Percentiles rank a stretch among this genome's conserved stretches.
phyloP scores from a whole-genome alignment of 92 coral and sea anemone species.

The Epizoanthus fatuus region DNA sequence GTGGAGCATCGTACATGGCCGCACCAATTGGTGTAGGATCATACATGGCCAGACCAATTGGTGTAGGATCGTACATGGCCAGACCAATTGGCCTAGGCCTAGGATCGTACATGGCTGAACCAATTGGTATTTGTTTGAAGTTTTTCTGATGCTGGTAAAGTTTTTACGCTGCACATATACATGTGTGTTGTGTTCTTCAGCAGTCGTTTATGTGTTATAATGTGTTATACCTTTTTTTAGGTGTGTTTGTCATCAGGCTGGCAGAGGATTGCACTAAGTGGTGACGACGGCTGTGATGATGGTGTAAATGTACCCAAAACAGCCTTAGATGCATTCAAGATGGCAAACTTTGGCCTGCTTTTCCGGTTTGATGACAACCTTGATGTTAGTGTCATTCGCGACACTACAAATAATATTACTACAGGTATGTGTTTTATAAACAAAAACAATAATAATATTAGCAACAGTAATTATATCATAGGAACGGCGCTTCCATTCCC shows the following conservation, averaged over 20 bases:
- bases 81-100: too few species aligned
- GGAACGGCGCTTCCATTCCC: too few species aligned
- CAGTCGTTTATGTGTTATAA: background rate
- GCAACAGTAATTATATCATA: too few species aligned
- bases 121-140: too few species aligned
- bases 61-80: too few species aligned
- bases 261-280: conserved; percentile 60
- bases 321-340: conserved; percentile 65
- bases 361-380: conserved; percentile 80
- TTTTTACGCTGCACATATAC: too few species aligned
- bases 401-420: conserved; percentile 53
- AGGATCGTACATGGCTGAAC: too few species aligned
- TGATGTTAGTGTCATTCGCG: conserved; percentile 35
- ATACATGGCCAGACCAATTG: too few species aligned
- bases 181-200: background rate
- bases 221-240: background rate
- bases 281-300: conserved; percentile 40
- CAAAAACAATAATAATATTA: too few species aligned
- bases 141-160: too few species aligned
- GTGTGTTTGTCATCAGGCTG: conserved; percentile 74
- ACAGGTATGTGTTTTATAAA: conserved; percentile 72
- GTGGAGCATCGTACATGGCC: too few species aligned
- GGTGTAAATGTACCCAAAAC: conserved; percentile 65
- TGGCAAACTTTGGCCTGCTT: conserved; percentile 73
- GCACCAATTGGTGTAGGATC: too few species aligned